A percentile compares a stretch with the other conserved stretches of the same genome.
Evolutionary conservation across 2,797 vertebrate genomes (phyloP).

Genomic region (Sciaenops ocellatus): DNA sequence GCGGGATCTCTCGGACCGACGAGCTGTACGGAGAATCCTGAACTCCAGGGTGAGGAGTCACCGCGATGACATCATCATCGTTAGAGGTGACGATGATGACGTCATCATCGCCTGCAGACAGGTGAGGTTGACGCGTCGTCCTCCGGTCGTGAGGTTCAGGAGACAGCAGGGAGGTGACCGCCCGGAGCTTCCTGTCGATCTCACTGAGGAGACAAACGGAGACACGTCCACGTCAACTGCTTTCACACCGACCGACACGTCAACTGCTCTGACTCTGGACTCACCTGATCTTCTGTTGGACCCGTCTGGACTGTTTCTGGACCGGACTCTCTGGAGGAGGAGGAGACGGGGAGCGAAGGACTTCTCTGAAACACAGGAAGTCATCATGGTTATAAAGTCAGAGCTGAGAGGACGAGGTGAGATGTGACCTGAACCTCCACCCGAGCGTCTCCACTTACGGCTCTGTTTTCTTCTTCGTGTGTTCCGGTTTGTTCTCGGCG

Average conservation of each 20-base stretch:
- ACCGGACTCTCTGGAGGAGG: constrained; percentile 72
- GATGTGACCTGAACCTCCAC: background rate
- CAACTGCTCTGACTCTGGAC: constrained; percentile 7
- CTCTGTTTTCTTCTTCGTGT: background rate
- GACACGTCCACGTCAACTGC: background rate
- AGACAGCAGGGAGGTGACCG: constrained; percentile 78
- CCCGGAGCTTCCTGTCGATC: constrained; percentile 81
- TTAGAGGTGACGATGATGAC: constrained; percentile 18
- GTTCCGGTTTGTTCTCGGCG: constrained; percentile 23
- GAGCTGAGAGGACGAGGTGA: too few relatives aligned
- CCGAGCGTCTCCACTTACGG: background rate
- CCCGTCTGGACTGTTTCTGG: constrained; percentile 66
- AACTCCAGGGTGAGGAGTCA: background rate
- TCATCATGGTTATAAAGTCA: too few relatives aligned
- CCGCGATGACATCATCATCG: constrained; percentile 48
- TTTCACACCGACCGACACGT: background rate
- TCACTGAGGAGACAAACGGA: constrained; percentile 72
- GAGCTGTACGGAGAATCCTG: background rate
- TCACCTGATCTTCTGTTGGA: constrained; percentile 81
- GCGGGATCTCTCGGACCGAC: constrained; percentile 74
- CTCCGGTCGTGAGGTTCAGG: constrained; percentile 35
- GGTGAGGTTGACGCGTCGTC: background rate
- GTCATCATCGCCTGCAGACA: background rate
- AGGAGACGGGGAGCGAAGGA: constrained; percentile 71
- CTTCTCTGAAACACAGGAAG: constrained; percentile 68